Evolutionary conservation across 1,140 invertebrate genomes (phyloP), one percentile per base, ranked within the genome.

Genomic region (Drosophila subpulchrella): DNA sequence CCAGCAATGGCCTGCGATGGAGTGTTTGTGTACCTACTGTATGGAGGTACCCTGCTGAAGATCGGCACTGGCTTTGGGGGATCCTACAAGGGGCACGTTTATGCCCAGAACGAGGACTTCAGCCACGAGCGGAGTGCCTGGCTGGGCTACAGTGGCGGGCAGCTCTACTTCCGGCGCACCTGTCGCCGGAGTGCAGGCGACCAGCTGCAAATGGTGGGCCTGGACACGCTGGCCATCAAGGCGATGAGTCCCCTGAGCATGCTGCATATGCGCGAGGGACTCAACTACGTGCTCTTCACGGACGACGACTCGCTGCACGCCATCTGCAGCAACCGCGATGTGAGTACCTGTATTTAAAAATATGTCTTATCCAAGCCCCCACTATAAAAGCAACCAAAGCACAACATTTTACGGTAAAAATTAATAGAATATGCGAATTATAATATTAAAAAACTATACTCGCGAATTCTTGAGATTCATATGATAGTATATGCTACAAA

Each of bases 31-130:
- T 99, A 98, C 93, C 92, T 99, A 4, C 95, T 96, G 85, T 96
- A 95, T 79, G 95, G 95, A 0, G 96, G 95, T 83, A 96, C 97
- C 8, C 93, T 98, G 48, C 94, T 97, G 36, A 98, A 99, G 94
- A 95, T 99, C 78, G 98, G 98, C 7, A 97, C 97, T 74, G 98
- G 98, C 17, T 98, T 97, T 93, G 96, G 96, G 41, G 97, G 96
- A 75, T 98, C 98, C 11, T 95, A 98, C 67, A 97, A 96, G 93
- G 97, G 97, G 32, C 96, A 97, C 92, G 93, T 98, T 39, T 98
- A 98, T 92, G 92, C 95, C 66, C 95, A 96, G 81, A 97, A 97
- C 92, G 94, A 95, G 44, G 96, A 97, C 91, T 97, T 96, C 92
- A 94, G 95, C 24, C 94, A 94, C 60, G 96, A 96, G 65, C 94